Evolutionary conservation across 2,113 vertebrate species (phyloP).

Genomic region (Oryzias woworae): DNA sequence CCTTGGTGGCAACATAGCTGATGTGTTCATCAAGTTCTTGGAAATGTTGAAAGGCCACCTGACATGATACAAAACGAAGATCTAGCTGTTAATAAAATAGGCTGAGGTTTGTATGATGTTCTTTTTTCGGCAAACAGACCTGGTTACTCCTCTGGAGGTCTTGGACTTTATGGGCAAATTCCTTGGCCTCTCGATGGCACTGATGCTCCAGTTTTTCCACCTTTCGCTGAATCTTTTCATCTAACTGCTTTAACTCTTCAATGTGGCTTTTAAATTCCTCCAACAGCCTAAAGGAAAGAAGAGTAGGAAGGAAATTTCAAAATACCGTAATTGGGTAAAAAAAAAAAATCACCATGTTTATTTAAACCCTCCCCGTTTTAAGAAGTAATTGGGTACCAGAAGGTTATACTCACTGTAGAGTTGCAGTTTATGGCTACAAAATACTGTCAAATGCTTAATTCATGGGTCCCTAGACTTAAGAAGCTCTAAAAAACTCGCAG

Average conservation of each 20-base stretch:
- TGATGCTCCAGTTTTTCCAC: conserved; percentile 98
- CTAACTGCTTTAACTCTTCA: conserved; percentile 94
- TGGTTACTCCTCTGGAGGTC: conserved; percentile 98
- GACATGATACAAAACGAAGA: conserved; percentile 24
- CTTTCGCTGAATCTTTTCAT: conserved; percentile 95
- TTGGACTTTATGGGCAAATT: conserved; percentile 98
- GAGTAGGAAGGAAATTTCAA: conserved; percentile 3
- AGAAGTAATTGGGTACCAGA: conserved; percentile 37
- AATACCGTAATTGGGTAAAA: too few species aligned
- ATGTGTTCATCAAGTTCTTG: conserved; percentile 98
- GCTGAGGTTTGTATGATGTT: background rate
- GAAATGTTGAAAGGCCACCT: conserved; percentile 99
- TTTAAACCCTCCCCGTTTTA: conserved; percentile 11
- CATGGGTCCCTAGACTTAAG: conserved; percentile 69
- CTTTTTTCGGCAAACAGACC: conserved; percentile 70
- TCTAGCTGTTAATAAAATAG: background rate
- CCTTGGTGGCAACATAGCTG: conserved; percentile 98
- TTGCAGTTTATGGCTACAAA: conserved; percentile 64
- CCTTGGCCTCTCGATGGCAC: conserved; percentile 97
- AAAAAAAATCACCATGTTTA: background rate
- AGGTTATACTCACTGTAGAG: conserved; percentile 63
- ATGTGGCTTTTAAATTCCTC: conserved; percentile 98
- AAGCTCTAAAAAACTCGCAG: conserved; percentile 69
- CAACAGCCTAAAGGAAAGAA: conserved; percentile 80
- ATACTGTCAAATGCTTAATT: conserved; percentile 64